Percentiles rank a stretch among this genome's conserved stretches.
These are phyloP conservation scores for Drosophila sulfurigaster DNA, from an alignment of 1,140 invertebrate genomes.

Conservation along the genomic window DNA sequence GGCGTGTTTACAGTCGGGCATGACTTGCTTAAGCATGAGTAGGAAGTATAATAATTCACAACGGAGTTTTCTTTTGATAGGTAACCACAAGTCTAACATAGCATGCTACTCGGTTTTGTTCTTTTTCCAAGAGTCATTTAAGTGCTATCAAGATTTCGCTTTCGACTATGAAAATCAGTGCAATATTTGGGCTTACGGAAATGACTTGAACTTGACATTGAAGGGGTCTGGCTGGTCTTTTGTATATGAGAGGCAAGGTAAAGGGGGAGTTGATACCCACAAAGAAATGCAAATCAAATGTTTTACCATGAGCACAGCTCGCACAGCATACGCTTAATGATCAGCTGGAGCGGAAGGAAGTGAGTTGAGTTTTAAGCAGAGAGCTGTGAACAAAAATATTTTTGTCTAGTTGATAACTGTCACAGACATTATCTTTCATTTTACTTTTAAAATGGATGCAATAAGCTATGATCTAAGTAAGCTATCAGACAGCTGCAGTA, in stretches of 20 bases:
- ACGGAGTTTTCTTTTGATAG: not conserved
- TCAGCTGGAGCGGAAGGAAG: conserved; percentile 42
- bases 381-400: conserved; percentile 3
- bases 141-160: conserved; percentile 41
- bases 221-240: conserved; percentile 22
- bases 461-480: too few relatives aligned
- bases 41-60: not conserved
- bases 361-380: conserved; percentile 5
- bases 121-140: conserved; percentile 22
- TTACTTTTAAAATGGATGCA: not conserved
- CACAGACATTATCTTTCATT: not conserved
- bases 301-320: conserved; percentile 18
- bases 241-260: not conserved
- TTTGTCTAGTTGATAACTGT: not conserved
- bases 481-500: not conserved
- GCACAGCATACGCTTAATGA: conserved; percentile 29
- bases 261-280: not conserved
- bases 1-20: not conserved
- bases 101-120: not conserved
- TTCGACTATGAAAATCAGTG: conserved; percentile 39
- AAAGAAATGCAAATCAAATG: conserved; percentile 56
- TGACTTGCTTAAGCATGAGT: not conserved
- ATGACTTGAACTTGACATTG: conserved; percentile 77
- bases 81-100: not conserved
- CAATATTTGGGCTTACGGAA: conserved; percentile 57